These are phyloP conservation scores for Chaenodraco wilsoni DNA, from an alignment of 2,797 vertebrate genomes.

Conservation along the genomic window DNA sequence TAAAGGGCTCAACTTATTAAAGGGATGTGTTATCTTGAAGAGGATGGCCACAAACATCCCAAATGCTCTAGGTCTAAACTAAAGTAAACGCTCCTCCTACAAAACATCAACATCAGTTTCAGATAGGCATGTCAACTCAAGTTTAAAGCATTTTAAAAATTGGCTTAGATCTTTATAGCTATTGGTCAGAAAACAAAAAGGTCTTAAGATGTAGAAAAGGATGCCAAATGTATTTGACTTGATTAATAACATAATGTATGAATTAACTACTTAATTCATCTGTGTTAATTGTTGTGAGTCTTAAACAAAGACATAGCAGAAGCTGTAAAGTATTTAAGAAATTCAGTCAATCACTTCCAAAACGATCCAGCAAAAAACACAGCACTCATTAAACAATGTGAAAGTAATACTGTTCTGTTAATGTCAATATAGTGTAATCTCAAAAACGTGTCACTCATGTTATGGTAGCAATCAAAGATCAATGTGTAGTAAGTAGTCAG, in stretches of 20 bases:
- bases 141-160: neutral
- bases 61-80: neutral
- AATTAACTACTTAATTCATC: neutral
- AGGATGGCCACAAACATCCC: neutral
- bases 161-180: neutral
- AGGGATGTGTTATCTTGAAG: neutral
- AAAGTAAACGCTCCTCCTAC: neutral
- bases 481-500: neutral
- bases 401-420: neutral
- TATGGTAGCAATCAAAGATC: conserved; percentile 1
- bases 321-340: neutral
- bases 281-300: neutral
- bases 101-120: neutral
- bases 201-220: neutral
- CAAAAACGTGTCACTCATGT: neutral
- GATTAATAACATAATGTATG: neutral
- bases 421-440: neutral
- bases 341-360: neutral
- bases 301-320: neutral
- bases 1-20: neutral
- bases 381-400: neutral
- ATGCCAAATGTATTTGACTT: neutral
- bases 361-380: neutral
- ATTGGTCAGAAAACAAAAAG: neutral
- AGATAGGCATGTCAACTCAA: neutral